Base-by-base conservation (phyloP, 2,797 vertebrate genomes). In the Pangasius djambal region DNA sequence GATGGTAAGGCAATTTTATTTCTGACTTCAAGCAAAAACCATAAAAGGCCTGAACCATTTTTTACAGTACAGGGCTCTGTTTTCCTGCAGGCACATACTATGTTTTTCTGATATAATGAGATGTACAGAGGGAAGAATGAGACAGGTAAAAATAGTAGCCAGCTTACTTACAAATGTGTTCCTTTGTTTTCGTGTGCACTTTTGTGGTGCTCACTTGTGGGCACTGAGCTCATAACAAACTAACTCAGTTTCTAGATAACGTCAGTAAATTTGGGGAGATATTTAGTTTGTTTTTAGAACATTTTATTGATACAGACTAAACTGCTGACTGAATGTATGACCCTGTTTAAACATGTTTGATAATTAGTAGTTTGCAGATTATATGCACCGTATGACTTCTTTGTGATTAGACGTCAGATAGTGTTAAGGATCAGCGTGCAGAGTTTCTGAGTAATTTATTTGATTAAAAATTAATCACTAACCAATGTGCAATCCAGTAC, bases 91-190 rank as follows among this genome's bases (percentile, higher is more conserved):
- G 55, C 81, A 63, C 31, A 81, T 31, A 22, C n/a, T 31, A 37
- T 81, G 22, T 83, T 83, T 83, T 63, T 63, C 25, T 28, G 79
- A 57, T 61, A 40, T 40, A 83, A 83, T 79, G 52, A 34, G 50
- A 20, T 57, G 31, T 25, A 83, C 10, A 44, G 57, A 34, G 55
- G 57, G 81, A 44, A 16, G 37, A 83, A 83, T 40, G 9, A 22
- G n/a, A 83, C 81, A 82, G 34, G 79, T 82, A 63, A 48, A 63
- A 83, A 61, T 82, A 81, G 55, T 55, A 31, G 75, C 55, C 70
- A 74, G 70, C 37, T 55, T 78, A 20, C 28, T 81, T 59, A 59
- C 78, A 59, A 81, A 55, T 20, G n/a, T 34, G 52, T 34, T 57
- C n/a, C 34, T 57, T 57, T 57, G 28, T 55, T 78, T 55, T 34